Base-by-base conservation (phyloP, 2,888 invertebrate species). In the Eudasyphora cyanicolor region DNA sequence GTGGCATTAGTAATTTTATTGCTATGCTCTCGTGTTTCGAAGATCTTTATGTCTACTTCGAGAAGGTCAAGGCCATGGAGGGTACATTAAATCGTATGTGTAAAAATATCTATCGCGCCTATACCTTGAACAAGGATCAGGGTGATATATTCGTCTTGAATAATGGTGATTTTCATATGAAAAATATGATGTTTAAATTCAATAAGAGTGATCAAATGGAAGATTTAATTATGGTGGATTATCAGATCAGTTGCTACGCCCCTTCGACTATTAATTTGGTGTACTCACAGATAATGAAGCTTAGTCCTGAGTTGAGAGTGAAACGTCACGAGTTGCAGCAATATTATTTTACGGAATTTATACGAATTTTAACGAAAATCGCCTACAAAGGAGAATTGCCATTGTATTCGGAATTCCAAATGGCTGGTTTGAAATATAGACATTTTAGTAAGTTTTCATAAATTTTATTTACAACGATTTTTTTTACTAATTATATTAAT, bases 121-220 rank as follows among this genome's bases (percentile, higher is more conserved):
- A 51, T 51, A 29, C 29, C 8, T 32, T 14, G 32, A 19, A 24
- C 4, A 8, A 73, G 14, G 42, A 24, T 21, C 49, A 62, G 1
- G 73, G 27, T 12, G 78, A 79, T 62, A 73, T 80, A 49, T 88
- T 87, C 29, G 88, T 88, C 0, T 85, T 90, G 0, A 86, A 86
- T 38, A 90, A 90, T 74, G 90, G 90, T 0, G 90, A 90, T 67
- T 88, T 90, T 38, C 90, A 90, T 67, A 60, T 77, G 1, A 87
- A 87, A 14, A 90, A 90, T 27, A 78, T 90, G 17, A 71, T 71
- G 71, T 71, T 71, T 17, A 29, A 54, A 21, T 42, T 57, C 38
- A 51, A 71, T 57, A 70, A 86, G 29, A 32, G 67, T 0, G 17
- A 51, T 29, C 27, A 79, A 49, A 21, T 62, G 62, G 32, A 67